These are phyloP conservation scores for Glyptemys insculpta DNA, from an alignment of 2,797 vertebrate species.

Conservation along the genomic window DNA sequence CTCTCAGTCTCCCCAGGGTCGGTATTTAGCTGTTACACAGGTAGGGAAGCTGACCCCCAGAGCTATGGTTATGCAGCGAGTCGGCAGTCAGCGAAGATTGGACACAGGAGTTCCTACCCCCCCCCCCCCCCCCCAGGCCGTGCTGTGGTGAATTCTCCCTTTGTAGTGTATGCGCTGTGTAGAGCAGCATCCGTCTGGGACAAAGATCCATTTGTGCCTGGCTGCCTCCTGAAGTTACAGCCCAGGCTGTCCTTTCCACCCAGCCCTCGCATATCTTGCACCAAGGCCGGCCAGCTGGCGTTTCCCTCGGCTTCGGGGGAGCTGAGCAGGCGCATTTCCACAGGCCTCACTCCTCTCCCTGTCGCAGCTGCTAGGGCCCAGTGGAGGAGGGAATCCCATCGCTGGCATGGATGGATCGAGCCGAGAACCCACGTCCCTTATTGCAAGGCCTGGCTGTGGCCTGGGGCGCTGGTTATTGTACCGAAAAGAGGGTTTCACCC, in stretches of 20 bases:
- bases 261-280: background rate
- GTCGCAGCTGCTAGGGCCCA: too few relatives aligned
- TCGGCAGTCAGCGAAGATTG: too few relatives aligned
- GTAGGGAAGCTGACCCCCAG: background rate
- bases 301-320: background rate
- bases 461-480: background rate
- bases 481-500: background rate
- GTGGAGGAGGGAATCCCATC: background rate
- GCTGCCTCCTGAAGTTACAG: background rate
- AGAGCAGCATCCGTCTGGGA: background rate
- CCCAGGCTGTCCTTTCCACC: background rate
- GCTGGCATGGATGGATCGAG: background rate
- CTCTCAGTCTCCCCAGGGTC: background rate
- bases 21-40: background rate
- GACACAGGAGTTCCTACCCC: background rate
- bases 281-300: background rate
- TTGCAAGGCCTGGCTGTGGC: background rate
- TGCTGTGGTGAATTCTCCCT: background rate
- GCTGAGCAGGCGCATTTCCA: background rate
- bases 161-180: background rate
- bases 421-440: background rate
- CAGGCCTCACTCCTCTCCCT: background rate
- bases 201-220: background rate
- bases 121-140: background rate
- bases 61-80: background rate